Percentiles rank a stretch among this genome's conserved stretches.
Conservation (phyloP, 1,140 invertebrate species). For the Ylistrum balloti region DNA sequence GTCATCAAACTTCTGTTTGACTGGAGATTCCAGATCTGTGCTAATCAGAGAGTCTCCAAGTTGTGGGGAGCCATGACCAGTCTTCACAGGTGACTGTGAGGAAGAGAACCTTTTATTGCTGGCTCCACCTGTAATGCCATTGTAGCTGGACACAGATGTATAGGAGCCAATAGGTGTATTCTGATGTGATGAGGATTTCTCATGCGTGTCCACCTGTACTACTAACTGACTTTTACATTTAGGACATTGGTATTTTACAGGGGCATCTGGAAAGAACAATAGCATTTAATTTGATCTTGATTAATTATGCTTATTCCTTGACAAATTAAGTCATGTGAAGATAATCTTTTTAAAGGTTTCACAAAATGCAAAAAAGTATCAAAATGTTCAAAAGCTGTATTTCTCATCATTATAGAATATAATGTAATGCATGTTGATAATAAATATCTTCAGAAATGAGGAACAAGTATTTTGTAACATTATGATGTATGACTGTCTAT, state of each 20-base stretch:
- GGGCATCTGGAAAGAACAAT: constrained; percentile 42
- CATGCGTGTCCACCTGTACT: constrained; percentile 58
- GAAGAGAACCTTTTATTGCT: background rate
- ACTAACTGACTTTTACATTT: constrained; percentile 72
- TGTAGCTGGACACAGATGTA: constrained; percentile 6
- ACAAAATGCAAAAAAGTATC: too few species aligned
- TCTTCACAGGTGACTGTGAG: background rate
- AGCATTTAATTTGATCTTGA: too few species aligned
- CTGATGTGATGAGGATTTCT: constrained; percentile 40
- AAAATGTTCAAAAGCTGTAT: too few species aligned
- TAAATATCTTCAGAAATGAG: too few species aligned
- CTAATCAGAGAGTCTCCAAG: background rate
- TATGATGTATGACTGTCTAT: too few species aligned
- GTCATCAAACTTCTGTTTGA: background rate
- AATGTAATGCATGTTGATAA: too few species aligned
- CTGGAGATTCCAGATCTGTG: background rate
- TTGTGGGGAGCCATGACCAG: background rate
- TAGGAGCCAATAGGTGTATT: constrained; percentile 61
- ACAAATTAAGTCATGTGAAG: too few species aligned
- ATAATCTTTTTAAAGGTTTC: too few species aligned
- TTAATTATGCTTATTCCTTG: too few species aligned
- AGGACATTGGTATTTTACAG: constrained; percentile 64
- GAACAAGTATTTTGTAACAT: too few species aligned
- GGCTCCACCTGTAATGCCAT: background rate
- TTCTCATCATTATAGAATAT: too few species aligned